Percentiles rank a stretch among this genome's conserved stretches.
phyloP scores from a whole-genome alignment of 2,113 vertebrate species.

The Sprattus sprattus region DNA sequence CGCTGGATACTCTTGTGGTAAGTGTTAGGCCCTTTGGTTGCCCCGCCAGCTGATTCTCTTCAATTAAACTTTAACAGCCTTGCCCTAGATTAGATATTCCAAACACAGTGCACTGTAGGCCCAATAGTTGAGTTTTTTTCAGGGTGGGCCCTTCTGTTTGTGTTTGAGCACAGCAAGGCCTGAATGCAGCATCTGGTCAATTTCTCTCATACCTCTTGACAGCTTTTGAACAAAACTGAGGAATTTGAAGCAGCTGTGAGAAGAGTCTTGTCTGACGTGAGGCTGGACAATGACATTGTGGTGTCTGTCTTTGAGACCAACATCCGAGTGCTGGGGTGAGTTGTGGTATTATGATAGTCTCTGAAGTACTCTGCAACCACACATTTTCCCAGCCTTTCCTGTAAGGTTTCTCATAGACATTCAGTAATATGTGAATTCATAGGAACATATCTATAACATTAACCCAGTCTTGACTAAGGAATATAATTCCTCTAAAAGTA shows the following conservation, averaged over 20 bases:
- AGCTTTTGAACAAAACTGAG: constrained; percentile 96
- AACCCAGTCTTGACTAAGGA: background rate
- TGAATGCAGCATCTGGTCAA: background rate
- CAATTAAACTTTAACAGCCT: background rate
- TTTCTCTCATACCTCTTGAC: constrained; percentile 27
- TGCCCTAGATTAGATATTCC: background rate
- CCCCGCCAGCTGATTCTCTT: background rate
- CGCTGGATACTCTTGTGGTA: constrained; percentile 96
- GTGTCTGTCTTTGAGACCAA: constrained; percentile 99
- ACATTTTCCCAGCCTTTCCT: background rate
- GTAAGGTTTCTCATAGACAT: background rate
- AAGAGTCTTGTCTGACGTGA: constrained; percentile 91
- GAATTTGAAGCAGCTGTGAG: constrained; percentile 96
- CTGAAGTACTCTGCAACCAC: background rate
- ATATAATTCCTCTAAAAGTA: background rate
- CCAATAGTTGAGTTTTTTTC: background rate
- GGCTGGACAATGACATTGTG: constrained; percentile 96
- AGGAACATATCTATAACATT: background rate
- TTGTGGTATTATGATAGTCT: constrained; percentile 6
- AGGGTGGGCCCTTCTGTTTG: background rate
- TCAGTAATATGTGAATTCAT: background rate
- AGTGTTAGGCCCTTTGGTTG: constrained; percentile 52
- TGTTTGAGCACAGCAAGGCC: background rate
- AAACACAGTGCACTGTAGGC: background rate
- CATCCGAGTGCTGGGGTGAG: constrained; percentile 97